Base-by-base conservation (phyloP, 2,888 invertebrate species). In the Meteorus cinctellus region DNA sequence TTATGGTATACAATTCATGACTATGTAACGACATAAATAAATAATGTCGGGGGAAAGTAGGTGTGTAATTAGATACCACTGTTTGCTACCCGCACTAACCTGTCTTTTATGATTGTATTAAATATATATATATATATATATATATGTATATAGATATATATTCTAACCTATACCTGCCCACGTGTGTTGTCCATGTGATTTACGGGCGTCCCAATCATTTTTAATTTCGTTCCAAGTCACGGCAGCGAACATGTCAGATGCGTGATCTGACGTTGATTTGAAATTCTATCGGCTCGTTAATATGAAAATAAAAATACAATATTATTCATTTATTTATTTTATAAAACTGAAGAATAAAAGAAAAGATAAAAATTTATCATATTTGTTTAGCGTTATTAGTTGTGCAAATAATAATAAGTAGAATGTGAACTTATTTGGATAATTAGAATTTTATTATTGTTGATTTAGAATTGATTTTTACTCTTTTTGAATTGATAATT, bases 11-110 rank as follows among this genome's bases (percentile, higher is more conserved):
- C 29, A 36, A 27, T 24, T 16, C 60, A 51, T 29, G 45, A 16
- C 59, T 65, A 59, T 59, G 69, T 79, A 79, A 78, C 75, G 76
- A 79, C 78, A 36, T 78, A 74, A 80, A 81, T 80, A 78, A 81
- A 80, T 81, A 81, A 81, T 80, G 70, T 60, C 55, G 34, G 77
- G 75, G 63, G 79, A 79, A 81, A 79, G 81, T 79, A 70, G 77
- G 72, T 74, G 73, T 76, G 79, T 75, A 76, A 76, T 76, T 77
- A 78, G 74, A 73, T 74, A 72, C 70, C 75, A 75, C 71, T 67
- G 71, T 72, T 55, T 65, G 63, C 55, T 70, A 55, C 34, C 55
- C 48, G 55, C 60, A 45, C 65, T 66, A 75, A 75, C 75, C 67
- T 75, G 75, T 75, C 67, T 67, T 63, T 36, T 59, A 65, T 66